Conservation (phyloP, 1,140 invertebrate species). For the Pantala flavescens region DNA sequence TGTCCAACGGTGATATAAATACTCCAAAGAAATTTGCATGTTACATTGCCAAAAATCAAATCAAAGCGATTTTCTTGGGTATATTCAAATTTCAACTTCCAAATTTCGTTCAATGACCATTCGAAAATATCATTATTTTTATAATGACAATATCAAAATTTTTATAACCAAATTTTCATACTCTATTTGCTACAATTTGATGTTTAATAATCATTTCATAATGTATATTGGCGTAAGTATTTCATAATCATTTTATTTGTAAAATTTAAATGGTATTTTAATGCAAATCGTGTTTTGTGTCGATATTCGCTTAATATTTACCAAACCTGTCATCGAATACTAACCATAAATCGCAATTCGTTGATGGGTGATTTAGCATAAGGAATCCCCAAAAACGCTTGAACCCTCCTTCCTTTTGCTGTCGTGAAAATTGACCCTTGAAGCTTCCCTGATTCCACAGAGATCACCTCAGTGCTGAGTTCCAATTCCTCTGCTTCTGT, state of each 20-base stretch:
- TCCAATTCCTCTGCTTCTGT: neutral
- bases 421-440: neutral
- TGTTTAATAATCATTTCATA: neutral
- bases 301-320: too few species aligned
- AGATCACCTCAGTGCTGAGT: neutral
- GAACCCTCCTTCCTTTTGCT: constrained; percentile 19
- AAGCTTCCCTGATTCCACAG: neutral
- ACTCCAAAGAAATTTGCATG: too few species aligned
- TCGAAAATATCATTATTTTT: too few species aligned
- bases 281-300: neutral
- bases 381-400: constrained; percentile 42
- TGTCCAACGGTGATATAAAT: too few species aligned
- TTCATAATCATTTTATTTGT: neutral
- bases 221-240: neutral
- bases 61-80: too few species aligned
- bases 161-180: neutral
- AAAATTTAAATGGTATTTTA: neutral
- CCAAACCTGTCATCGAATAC: constrained; percentile 13
- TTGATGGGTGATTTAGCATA: constrained; percentile 45
- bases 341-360: constrained; percentile 38
- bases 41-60: too few species aligned
- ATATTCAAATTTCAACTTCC: too few species aligned
- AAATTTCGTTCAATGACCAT: too few species aligned
- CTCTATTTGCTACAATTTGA: neutral
- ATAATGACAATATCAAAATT: neutral